Evolutionary conservation across 1,140 invertebrate genomes (phyloP).

Genomic region (Propsilocerus akamusi): DNA sequence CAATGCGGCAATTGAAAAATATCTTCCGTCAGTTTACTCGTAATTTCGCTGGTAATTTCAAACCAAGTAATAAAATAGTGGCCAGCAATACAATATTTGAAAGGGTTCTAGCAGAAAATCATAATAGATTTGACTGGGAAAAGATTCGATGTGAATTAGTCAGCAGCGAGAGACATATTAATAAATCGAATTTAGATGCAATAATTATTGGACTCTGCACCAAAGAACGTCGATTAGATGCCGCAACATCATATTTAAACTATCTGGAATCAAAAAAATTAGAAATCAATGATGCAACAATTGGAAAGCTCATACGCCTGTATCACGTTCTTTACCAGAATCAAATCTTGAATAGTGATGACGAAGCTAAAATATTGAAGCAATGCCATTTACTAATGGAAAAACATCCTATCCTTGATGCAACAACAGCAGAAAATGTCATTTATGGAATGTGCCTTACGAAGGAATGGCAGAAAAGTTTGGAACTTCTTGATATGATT

Average conservation of each 20-base stretch:
- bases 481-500: constrained; percentile 32
- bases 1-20: not conserved
- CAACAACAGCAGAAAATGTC: constrained; percentile 30
- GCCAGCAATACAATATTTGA: too few species aligned
- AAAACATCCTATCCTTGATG: constrained; percentile 36
- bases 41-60: too few species aligned
- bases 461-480: constrained; percentile 34
- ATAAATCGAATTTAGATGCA: constrained; percentile 31
- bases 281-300: constrained; percentile 29
- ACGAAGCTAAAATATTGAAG: constrained; percentile 31
- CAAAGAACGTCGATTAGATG: constrained; percentile 20
- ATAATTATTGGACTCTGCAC: constrained; percentile 30
- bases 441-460: constrained; percentile 39
- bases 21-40: too few species aligned
- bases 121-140: constrained; percentile 11
- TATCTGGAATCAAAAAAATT: constrained; percentile 27
- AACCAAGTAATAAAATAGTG: too few species aligned
- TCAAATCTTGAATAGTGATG: constrained; percentile 12
- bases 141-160: constrained; percentile 11
- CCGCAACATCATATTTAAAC: constrained; percentile 33
- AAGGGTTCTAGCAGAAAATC: not conserved
- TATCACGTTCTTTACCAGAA: constrained; percentile 25
- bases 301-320: constrained; percentile 31
- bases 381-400: constrained; percentile 29
- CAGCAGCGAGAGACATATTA: constrained; percentile 17